phyloP scores from a whole-genome alignment of 1,140 invertebrate genomes.

The Bilobella aurantiaca region DNA sequence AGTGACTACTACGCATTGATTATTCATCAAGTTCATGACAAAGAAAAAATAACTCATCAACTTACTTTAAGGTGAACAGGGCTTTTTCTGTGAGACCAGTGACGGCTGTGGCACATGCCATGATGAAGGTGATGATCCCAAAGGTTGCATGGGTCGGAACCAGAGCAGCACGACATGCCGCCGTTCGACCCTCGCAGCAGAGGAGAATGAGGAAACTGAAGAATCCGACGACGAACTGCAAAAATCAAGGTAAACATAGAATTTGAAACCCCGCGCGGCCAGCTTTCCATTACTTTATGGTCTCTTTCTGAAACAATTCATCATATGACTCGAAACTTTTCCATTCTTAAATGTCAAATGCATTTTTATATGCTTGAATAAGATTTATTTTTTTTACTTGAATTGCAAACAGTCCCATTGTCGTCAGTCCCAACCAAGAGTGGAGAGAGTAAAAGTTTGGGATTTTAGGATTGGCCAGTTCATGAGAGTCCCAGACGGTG shows the following conservation, averaged over 20 bases:
- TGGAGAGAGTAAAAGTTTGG: conserved; percentile 74
- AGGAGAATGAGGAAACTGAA: conserved; percentile 71
- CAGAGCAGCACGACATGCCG: conserved; percentile 54
- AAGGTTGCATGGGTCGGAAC: conserved; percentile 72
- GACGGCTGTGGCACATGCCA: conserved; percentile 64
- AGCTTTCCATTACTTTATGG: too few relatives aligned
- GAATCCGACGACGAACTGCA: conserved; percentile 70
- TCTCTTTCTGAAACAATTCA: too few relatives aligned
- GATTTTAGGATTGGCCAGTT: conserved; percentile 47
- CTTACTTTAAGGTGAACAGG: conserved; percentile 47
- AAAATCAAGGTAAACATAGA: conserved; percentile 4
- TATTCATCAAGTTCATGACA: too few relatives aligned
- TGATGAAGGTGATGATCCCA: conserved; percentile 65
- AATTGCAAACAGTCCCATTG: conserved; percentile 69
- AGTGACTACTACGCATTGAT: too few relatives aligned
- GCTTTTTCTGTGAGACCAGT: conserved; percentile 68
- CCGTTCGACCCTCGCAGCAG: conserved; percentile 69
- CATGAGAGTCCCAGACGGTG: conserved; percentile 54
- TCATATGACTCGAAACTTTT: too few relatives aligned
- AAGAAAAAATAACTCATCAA: too few relatives aligned
- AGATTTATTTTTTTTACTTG: conserved; percentile 47
- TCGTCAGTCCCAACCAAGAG: conserved; percentile 71
- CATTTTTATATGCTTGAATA: background rate
- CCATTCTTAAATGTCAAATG: background rate
- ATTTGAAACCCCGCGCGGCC: too few relatives aligned